Base-by-base conservation (phyloP, 2,888 invertebrate genomes). In the Mylabris sibirica region DNA sequence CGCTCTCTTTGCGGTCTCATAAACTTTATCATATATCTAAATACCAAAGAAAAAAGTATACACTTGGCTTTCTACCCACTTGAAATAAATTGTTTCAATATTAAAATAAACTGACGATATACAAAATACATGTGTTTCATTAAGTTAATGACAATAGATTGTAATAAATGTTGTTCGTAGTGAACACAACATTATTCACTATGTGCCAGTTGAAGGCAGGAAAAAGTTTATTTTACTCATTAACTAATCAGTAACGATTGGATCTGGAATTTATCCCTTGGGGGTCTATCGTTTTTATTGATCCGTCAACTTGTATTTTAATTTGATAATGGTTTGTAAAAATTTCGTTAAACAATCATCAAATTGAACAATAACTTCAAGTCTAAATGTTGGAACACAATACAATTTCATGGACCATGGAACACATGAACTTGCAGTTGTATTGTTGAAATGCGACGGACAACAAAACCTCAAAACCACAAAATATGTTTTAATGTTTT, bases 341-440 rank as follows among this genome's bases (percentile, higher is more conserved):
- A 41, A 41, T 44, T 44, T 44, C 12, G n/a, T n/a, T 17, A 44
- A 17, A 44, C 12, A 38, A 38, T 38, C 11, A 35, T 12, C 38
- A 30, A 30, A 30, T 38, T 38, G 38, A 44, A 44, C 66, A 73
- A 69, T 69, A 74, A 72, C 71, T 75, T 76, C 72, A 74, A 49
- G 77, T 75, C 69, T 73, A 73, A 79, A 78, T 76, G 73, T 74
- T 74, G 72, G 75, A 78, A 78, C 76, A 76, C 76, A 75, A 77
- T 74, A 78, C 77, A 80, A 80, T 80, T 80, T 80, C 78, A 80
- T 77, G 78, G 78, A 73, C 75, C 71, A 71, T 44, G 69, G 71
- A 74, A 74, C 75, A 74, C 77, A 76, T 77, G 77, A 75, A 76
- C 75, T 73, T 73, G 72, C 63, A 49, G 70, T 72, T 74, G 73